Evolutionary conservation across 1,140 invertebrate species (phyloP).

Genomic region (Scaptomyza hsui): DNA sequence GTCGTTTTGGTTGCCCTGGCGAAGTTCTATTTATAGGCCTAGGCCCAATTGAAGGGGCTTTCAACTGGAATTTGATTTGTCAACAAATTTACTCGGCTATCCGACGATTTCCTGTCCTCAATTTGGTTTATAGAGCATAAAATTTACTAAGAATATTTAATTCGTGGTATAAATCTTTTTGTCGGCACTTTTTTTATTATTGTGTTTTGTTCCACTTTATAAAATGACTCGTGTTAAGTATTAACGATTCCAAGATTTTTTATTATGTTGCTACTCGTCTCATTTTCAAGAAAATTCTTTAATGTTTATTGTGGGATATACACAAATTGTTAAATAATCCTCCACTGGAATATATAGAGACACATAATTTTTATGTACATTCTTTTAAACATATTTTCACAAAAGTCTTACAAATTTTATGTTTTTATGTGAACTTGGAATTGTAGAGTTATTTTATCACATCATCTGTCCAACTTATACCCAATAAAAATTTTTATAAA

Average conservation of each 20-base stretch:
- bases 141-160: conserved; percentile 19
- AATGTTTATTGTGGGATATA: conserved; percentile 1
- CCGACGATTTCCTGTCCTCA: conserved; percentile 28
- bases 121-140: conserved; percentile 24
- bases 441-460: not conserved
- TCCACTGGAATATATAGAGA: not conserved
- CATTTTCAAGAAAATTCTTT: conserved; percentile 16
- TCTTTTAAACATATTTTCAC: not conserved
- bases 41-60: conserved; percentile 8
- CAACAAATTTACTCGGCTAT: conserved; percentile 20
- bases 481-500: conserved; percentile 8
- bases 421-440: not conserved
- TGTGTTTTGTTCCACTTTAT: conserved; percentile 35
- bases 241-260: conserved; percentile 48
- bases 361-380: not conserved
- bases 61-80: conserved; percentile 44
- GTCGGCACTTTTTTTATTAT: conserved; percentile 3
- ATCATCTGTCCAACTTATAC: not conserved
- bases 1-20: conserved; percentile 18
- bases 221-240: conserved; percentile 52
- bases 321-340: not conserved
- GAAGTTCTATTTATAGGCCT: conserved; percentile 20
- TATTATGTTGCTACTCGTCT: conserved; percentile 37
- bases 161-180: conserved; percentile 18
- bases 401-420: not conserved